Conservation (phyloP, 2,888 invertebrate genomes). For the Sceliomorpha sp. region DNA sequence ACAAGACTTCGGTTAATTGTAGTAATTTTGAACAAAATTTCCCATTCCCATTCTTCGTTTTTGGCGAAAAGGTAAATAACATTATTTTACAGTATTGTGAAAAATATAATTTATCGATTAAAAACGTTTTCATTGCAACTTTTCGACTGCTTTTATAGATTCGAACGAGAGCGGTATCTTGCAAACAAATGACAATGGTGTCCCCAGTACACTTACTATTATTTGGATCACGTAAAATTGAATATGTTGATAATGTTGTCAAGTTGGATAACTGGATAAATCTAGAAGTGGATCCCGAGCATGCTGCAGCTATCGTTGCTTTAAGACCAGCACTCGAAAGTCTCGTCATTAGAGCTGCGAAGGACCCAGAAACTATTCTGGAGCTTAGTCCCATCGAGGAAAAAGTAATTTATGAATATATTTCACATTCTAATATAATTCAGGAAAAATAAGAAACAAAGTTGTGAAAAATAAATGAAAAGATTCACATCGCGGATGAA, state of each 20-base stretch:
- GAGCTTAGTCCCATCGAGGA: conserved; percentile 84
- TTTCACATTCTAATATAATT: background rate
- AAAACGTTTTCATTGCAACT: too few species aligned
- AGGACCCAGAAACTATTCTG: conserved; percentile 88
- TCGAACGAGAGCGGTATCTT: conserved; percentile 95
- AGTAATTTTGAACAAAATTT: conserved; percentile 91
- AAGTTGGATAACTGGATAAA: conserved; percentile 97
- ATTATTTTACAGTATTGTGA: conserved; percentile 5
- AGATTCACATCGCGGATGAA: background rate
- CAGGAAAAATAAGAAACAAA: too few species aligned
- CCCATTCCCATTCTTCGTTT: conserved; percentile 97
- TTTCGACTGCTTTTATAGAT: conserved; percentile 85
- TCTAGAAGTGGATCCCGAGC: conserved; percentile 89
- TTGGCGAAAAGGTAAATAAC: conserved; percentile 91
- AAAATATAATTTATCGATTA: conserved; percentile 19
- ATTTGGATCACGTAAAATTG: conserved; percentile 94
- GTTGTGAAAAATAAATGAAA: background rate
- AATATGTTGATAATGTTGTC: conserved; percentile 88
- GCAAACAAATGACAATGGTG: conserved; percentile 98
- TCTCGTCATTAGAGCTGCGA: conserved; percentile 89
- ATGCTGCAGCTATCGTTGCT: conserved; percentile 91
- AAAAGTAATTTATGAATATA: conserved; percentile 83
- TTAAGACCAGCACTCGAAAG: conserved; percentile 94
- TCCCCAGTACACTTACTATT: conserved; percentile 95
- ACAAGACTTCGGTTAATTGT: conserved; percentile 98